Base-by-base conservation (phyloP, 2,797 vertebrate genomes). In the Enteromius fasciolatus region DNA sequence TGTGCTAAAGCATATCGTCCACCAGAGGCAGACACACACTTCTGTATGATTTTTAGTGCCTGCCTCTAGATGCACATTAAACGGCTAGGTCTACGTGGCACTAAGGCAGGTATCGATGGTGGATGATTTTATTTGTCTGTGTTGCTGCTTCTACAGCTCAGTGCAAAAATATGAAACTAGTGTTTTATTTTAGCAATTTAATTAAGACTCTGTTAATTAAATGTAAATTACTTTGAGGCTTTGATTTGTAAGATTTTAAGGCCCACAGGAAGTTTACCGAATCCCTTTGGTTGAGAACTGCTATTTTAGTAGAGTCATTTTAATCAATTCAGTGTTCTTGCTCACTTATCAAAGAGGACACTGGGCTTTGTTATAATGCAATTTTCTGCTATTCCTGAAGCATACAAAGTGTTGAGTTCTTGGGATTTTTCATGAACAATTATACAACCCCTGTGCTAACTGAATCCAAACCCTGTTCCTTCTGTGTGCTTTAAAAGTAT, bases 1-100 rank as follows among this genome's bases (percentile, higher is more conserved):
- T 81, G 81, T 25, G 50, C 12, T 82, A 14, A 9, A 68, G 68
- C 5, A 5, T 15, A 8, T 44, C 5, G n/a, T 39, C 64, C 81
- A 83, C 74, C 54, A 83, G 81, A 61, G 48, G 48, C 61, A 52
- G 33, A 50, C 5, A 9, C 14, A 18, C 15, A 14, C 57, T 76
- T 76, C 33, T 25, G 5, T 46, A 23, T 1, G 15, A 3, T 7
- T 41, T 61, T 61, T 28, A 33, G 28, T 52, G 1, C 5, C 28
- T 52, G 23, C 25, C 15, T 61, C 39, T 44, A 59, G 54, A 61
- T 61, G 15, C 18, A 74, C 20, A 41, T 2, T 17, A 41, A 23
- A 75, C 33, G 41, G 23, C n/a, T 76, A 59, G 7, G 15, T 9
- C 33, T 25, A 41, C 14, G 3, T 41, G 52, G 25, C 33, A 39